Evolutionary conservation across 2,888 invertebrate genomes (phyloP).

Genomic region (Pilophorus perplexus): DNA sequence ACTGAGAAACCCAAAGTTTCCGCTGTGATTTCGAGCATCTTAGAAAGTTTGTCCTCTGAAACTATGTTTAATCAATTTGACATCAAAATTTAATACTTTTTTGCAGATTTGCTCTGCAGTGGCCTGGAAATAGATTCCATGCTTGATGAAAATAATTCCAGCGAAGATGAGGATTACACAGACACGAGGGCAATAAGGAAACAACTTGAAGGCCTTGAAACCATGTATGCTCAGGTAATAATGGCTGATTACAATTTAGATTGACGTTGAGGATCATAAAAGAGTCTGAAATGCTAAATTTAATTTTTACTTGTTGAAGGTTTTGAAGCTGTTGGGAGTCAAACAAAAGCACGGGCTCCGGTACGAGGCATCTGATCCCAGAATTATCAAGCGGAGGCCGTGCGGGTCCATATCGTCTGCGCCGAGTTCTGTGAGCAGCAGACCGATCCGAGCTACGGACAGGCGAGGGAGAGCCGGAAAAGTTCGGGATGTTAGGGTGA

Average conservation of each 20-base stretch:
- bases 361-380: constrained; percentile 60
- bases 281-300: constrained; percentile 24
- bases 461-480: constrained; percentile 40
- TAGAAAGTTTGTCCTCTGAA: too few relatives aligned
- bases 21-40: too few relatives aligned
- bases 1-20: too few relatives aligned
- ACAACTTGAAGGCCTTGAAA: constrained; percentile 78
- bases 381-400: constrained; percentile 58
- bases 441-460: constrained; percentile 62
- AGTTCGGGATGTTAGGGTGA: constrained; percentile 44
- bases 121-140: constrained; percentile 59
- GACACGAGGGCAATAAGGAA: constrained; percentile 75
- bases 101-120: constrained; percentile 47
- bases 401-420: constrained; percentile 82
- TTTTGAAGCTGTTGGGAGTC: constrained; percentile 62
- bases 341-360: constrained; percentile 55
- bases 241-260: too few relatives aligned
- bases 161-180: constrained; percentile 60
- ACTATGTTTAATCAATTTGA: too few relatives aligned
- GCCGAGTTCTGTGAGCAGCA: constrained; percentile 76
- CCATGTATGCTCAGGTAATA: constrained; percentile 79
- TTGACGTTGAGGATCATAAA: not conserved
- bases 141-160: constrained; percentile 57
- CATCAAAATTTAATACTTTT: too few relatives aligned
- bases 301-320: constrained; percentile 52